Percentiles rank a stretch among this genome's conserved stretches.
Conservation (phyloP, 2,797 vertebrate genomes). For the Microcaecilia unicolor region DNA sequence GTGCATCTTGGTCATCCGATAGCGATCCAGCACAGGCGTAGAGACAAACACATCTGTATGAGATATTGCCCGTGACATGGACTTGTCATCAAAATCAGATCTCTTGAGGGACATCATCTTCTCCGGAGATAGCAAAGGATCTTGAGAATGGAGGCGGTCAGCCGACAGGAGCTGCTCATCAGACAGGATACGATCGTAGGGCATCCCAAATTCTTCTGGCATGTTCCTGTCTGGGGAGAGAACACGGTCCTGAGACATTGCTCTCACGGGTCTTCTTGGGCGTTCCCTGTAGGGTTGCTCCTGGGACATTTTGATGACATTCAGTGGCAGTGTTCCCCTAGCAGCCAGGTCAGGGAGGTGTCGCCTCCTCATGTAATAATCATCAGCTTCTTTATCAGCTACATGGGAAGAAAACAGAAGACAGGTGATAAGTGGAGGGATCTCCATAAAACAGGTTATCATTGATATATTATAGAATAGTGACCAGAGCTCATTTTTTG, state of each 20-base stretch:
- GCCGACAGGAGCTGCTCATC: constrained; percentile 91
- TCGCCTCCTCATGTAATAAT: constrained; percentile 88
- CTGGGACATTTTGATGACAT: constrained; percentile 88
- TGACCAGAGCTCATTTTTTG: no score
- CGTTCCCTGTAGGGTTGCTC: constrained; percentile 77
- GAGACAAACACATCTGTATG: constrained; percentile 96
- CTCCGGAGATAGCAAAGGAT: constrained; percentile 91
- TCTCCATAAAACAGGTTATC: not conserved
- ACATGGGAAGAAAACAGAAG: constrained; percentile 14
- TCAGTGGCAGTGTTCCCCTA: constrained; percentile 85
- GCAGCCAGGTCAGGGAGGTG: constrained; percentile 93
- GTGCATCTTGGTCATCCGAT: constrained; percentile 99
- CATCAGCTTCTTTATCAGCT: constrained; percentile 95
- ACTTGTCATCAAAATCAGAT: constrained; percentile 61
- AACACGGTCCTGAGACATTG: constrained; percentile 97
- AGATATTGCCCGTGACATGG: constrained; percentile 85
- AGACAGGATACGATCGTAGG: constrained; percentile 85
- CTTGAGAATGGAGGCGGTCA: constrained; percentile 90
- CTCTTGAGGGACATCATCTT: constrained; percentile 82
- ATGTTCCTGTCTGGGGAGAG: constrained; percentile 74
- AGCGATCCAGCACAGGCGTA: constrained; percentile 92
- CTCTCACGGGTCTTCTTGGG: constrained; percentile 82
- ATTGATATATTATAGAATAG: no score
- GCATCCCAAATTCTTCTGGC: constrained; percentile 72
- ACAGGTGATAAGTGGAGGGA: not conserved